A percentile compares a stretch with the other conserved stretches of the same genome.
These are phyloP conservation scores for Catharus fuscescens DNA, from an alignment of 2,113 vertebrate species.

Conservation along the genomic window DNA sequence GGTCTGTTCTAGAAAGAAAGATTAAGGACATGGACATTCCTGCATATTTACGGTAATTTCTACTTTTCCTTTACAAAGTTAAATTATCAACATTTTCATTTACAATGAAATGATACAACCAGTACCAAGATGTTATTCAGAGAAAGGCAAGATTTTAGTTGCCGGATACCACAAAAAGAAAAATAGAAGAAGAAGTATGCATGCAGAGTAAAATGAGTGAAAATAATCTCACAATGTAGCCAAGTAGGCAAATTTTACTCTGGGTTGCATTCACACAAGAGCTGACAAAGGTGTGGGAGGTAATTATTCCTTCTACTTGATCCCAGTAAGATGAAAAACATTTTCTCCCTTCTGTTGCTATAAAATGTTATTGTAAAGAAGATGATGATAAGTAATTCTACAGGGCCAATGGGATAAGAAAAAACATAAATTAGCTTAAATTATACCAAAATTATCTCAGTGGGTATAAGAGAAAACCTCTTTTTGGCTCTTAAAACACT, in stretches of 20 bases:
- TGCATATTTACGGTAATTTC: not conserved
- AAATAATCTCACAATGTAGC: not conserved
- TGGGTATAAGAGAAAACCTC: not conserved
- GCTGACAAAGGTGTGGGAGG: not conserved
- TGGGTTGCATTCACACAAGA: not conserved
- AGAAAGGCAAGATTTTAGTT: not conserved
- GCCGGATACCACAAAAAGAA: not conserved
- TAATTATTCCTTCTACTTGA: conserved; percentile 18
- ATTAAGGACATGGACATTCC: not conserved
- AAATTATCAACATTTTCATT: not conserved
- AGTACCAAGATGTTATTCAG: not conserved
- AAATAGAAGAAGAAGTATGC: not conserved
- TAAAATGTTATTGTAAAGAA: not conserved
- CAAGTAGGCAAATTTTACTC: not conserved
- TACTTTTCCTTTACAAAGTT: not conserved
- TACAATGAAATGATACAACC: not conserved
- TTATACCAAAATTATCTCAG: not conserved
- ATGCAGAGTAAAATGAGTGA: not conserved
- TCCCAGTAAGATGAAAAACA: not conserved
- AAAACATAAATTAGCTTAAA: not conserved
- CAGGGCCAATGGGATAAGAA: not conserved
- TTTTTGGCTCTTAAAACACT: not conserved
- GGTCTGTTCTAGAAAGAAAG: not conserved
- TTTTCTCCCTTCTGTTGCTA: not conserved
- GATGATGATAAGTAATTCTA: not conserved